Conservation (phyloP, 2,797 vertebrate genomes). For the Alosa sapidissima region DNA sequence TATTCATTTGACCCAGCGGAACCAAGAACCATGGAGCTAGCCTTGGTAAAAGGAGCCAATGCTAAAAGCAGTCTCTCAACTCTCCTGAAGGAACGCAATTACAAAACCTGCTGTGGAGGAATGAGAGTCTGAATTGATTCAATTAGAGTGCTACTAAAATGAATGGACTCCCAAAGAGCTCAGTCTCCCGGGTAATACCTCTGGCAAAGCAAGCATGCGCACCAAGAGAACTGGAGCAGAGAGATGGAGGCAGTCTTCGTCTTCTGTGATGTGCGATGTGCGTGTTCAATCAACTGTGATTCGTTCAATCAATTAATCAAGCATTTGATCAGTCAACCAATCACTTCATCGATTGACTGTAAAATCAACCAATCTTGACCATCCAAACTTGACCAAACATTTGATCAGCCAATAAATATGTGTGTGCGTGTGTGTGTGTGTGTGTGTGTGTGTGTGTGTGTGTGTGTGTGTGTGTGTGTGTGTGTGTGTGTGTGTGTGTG, state of each 20-base stretch:
- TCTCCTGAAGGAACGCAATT: not conserved
- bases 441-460: too few relatives aligned
- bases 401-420: not conserved
- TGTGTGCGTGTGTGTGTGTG: not conserved
- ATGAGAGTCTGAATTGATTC: constrained; percentile 49
- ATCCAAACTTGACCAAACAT: too few relatives aligned
- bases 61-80: not conserved
- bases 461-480: too few relatives aligned
- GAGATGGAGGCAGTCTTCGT: not conserved
- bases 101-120: constrained; percentile 37
- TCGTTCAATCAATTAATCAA: not conserved
- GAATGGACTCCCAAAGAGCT: constrained; percentile 36
- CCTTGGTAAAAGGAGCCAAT: not conserved
- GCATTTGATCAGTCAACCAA: too few relatives aligned
- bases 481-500: not conserved
- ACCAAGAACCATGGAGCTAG: not conserved
- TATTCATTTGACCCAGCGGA: not conserved
- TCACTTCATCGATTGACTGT: too few relatives aligned
- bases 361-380: too few relatives aligned
- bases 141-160: constrained; percentile 54
- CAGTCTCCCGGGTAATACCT: constrained; percentile 5
- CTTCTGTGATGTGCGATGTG: not conserved
- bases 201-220: not conserved
- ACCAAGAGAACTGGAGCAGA: not conserved
- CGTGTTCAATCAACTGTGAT: not conserved